These are phyloP conservation scores for Peromyscus melanophrys DNA, from an alignment of 2,797 vertebrate species.

Conservation along the genomic window DNA sequence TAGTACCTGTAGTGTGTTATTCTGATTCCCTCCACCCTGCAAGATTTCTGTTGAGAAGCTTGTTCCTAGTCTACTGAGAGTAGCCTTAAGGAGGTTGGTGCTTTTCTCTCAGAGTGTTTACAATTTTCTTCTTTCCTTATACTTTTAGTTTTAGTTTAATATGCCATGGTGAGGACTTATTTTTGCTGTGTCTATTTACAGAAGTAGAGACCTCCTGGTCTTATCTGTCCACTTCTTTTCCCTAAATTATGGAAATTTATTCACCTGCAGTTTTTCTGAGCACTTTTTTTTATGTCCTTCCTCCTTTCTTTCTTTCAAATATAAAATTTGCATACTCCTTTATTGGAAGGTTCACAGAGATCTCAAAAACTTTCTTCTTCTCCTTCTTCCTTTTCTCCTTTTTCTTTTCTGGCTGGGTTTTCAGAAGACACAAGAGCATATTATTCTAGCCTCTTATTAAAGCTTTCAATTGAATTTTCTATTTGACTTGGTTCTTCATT, in stretches of 20 bases:
- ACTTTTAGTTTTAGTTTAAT: not conserved
- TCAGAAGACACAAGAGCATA: not conserved
- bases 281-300: not conserved
- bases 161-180: not conserved
- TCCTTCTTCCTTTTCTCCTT: not conserved
- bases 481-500: not conserved
- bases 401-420: not conserved
- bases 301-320: not conserved
- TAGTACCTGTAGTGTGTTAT: not conserved
- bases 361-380: not conserved
- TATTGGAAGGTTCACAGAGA: not conserved
- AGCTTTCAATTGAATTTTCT: not conserved
- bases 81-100: not conserved
- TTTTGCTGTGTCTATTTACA: not conserved
- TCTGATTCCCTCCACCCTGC: not conserved
- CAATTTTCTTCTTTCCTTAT: not conserved
- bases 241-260: not conserved
- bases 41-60: not conserved
- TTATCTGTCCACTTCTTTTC: not conserved
- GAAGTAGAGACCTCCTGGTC: not conserved
- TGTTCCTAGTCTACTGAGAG: not conserved
- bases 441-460: not conserved
- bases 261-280: not conserved
- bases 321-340: not conserved
- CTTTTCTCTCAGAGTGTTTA: not conserved